These are phyloP conservation scores for Parnassius orleans DNA, from an alignment of 2,888 invertebrate genomes.

Conservation along the genomic window DNA sequence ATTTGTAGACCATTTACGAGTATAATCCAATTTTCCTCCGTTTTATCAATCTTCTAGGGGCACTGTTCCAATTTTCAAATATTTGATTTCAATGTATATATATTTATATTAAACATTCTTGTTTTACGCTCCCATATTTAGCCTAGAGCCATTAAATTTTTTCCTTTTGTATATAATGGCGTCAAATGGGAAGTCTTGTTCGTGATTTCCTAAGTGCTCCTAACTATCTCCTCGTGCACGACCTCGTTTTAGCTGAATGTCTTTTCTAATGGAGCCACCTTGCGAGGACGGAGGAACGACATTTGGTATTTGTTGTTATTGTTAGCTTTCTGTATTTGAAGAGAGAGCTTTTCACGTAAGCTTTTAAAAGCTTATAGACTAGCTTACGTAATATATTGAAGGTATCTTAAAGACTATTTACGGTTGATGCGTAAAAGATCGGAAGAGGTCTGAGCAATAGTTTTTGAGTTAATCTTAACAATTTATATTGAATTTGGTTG, in stretches of 20 bases:
- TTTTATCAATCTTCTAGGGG: not conserved
- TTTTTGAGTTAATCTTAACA: no score
- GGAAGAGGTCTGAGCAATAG: no score
- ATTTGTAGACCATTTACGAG: not conserved
- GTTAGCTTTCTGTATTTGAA: not conserved
- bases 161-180: not conserved
- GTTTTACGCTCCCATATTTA: not conserved
- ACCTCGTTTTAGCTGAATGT: constrained; percentile 63
- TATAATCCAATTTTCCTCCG: constrained; percentile 3
- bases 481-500: no score
- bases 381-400: no score
- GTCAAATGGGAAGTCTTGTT: constrained; percentile 30
- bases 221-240: constrained; percentile 68
- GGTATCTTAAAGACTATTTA: no score
- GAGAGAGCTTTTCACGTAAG: not conserved
- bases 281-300: constrained; percentile 41
- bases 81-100: constrained; percentile 10
- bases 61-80: constrained; percentile 6
- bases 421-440: no score
- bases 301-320: constrained; percentile 14
- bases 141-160: not conserved
- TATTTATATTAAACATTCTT: not conserved
- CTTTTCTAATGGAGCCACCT: constrained; percentile 32
- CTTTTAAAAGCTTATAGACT: not conserved
- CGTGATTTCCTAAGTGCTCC: constrained; percentile 61